Conservation (phyloP, 2,888 invertebrate genomes). For the Atethmia centrago region DNA sequence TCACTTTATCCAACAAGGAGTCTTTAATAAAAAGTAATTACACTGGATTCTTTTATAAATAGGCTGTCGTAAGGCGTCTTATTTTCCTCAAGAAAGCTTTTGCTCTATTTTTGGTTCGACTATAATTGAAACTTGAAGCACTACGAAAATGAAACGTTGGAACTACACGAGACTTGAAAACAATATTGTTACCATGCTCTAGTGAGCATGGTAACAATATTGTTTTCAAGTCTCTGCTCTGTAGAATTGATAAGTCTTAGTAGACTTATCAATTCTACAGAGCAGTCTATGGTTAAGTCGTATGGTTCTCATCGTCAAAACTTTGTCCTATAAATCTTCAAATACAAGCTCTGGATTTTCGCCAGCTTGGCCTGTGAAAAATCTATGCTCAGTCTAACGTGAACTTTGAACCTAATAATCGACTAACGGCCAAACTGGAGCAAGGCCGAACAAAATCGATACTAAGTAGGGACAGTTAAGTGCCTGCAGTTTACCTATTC, state of each 20-base stretch:
- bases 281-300: background rate
- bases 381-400: background rate
- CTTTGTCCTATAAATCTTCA: background rate
- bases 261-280: background rate
- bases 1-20: background rate
- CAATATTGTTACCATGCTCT: background rate
- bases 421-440: conserved; percentile 20
- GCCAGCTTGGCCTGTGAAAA: background rate
- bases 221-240: no score
- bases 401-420: conserved; percentile 24
- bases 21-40: background rate
- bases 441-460: conserved; percentile 62
- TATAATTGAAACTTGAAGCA: background rate
- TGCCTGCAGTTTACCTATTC: conserved; percentile 53
- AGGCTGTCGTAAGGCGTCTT: background rate
- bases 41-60: background rate
- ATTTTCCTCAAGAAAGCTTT: conserved; percentile 2
- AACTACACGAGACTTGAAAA: background rate
- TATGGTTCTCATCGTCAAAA: background rate
- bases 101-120: background rate
- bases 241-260: no score
- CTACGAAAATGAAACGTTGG: background rate
- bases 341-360: background rate
- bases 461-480: conserved; percentile 4
- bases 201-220: no score